Evolutionary conservation across 2,888 invertebrate species (phyloP), one percentile per base, ranked within the genome.

Genomic region (Metallyticus violacea): DNA sequence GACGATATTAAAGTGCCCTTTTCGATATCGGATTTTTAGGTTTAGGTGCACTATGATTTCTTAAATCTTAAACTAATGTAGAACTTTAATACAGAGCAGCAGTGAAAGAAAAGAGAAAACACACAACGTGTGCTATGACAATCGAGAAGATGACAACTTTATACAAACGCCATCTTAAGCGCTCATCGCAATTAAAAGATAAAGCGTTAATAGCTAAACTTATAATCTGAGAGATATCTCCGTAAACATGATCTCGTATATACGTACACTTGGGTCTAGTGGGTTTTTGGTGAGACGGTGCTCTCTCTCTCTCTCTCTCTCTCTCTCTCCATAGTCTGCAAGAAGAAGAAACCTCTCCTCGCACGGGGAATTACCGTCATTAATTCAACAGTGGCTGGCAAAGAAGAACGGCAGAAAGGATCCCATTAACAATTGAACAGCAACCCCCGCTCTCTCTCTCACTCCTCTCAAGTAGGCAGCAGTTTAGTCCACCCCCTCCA

Each of bases 341-440:
- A 29, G 87, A 85, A 88, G 86, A 86, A 88, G 86, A 86, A 86
- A 86, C 40, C 22, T 22, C 40, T 62, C 40, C 15, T 22, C 86
- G 79, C 87, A 81, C 86, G 87, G 87, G 87, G 87, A 88, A 88
- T 88, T 88, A 88, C 86, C 87, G 87, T 88, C 87, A 88, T 88
- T 88, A 88, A 88, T 88, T 88, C 86, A 88, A 79, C 87, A 87
- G 85, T 84, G 85, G 86, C 84, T 79, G 78, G 85, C 80, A 80
- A 80, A 84, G 84, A 76, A 81, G 87, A 76, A 28, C 40, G 40
- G 80, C 85, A 79, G 86, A 81, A 85, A 81, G 87, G 86, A 87
- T 84, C 85, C 81, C 87, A 87, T 87, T 87, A 87, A 87, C 87
- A 87, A 87, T 85, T 85, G 87, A 87, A 87, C 81, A 85, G 78